phyloP scores from a whole-genome alignment of 2,113 vertebrate genomes.

The Phasianus colchicus region DNA sequence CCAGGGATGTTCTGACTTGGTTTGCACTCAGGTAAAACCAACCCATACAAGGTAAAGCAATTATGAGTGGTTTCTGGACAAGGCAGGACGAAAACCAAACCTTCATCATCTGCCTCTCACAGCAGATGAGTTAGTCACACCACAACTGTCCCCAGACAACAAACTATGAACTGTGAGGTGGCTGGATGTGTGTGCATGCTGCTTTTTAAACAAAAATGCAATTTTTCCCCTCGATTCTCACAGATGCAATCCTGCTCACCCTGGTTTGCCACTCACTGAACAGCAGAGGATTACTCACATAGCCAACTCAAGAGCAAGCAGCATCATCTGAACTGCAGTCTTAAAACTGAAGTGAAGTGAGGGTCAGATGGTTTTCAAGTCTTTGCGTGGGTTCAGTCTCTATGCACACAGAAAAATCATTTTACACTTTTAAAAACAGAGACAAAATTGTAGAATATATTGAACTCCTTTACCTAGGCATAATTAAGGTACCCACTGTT shows the following conservation, averaged over 20 bases:
- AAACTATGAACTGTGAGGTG: not conserved
- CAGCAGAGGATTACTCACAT: not conserved
- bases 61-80: not conserved
- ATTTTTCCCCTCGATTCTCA: not conserved
- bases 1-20: not conserved
- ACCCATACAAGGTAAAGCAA: not conserved
- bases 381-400: not conserved
- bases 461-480: not conserved
- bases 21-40: not conserved
- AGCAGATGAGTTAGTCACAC: not conserved
- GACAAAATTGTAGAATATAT: not conserved
- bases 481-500: not conserved
- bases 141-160: not conserved
- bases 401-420: not conserved
- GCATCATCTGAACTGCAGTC: not conserved
- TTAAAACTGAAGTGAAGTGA: not conserved
- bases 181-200: not conserved
- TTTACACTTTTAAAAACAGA: not conserved
- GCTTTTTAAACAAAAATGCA: not conserved
- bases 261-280: not conserved
- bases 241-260: not conserved
- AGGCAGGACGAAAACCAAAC: not conserved
- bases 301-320: not conserved
- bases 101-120: not conserved
- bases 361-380: not conserved